Evolutionary conservation across 1,140 invertebrate genomes (phyloP).

Genomic region (Drosophila obscura): DNA sequence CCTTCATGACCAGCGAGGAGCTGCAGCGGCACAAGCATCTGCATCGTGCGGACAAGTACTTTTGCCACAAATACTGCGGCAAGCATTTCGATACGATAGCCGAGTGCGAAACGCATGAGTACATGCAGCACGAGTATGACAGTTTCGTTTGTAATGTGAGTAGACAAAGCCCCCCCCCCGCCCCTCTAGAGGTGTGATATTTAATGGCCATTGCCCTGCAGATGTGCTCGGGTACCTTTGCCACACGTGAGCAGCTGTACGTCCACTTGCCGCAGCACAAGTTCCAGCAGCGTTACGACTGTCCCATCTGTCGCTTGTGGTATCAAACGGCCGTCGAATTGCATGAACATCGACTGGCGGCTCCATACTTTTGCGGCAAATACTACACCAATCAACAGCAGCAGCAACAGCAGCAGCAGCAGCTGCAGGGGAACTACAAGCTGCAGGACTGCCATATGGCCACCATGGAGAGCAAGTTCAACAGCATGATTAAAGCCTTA

Average conservation of each 20-base stretch:
- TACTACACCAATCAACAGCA: conserved; percentile 60
- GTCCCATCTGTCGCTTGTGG: conserved; percentile 76
- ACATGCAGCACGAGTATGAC: conserved; percentile 79
- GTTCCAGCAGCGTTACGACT: conserved; percentile 75
- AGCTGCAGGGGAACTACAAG: conserved; percentile 65
- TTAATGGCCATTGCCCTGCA: conserved; percentile 18
- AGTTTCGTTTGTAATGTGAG: conserved; percentile 80
- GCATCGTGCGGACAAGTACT: conserved; percentile 71
- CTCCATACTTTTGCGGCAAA: conserved; percentile 78
- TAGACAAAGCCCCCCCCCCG: not conserved
- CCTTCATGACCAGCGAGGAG: conserved; percentile 73
- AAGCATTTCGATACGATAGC: conserved; percentile 73
- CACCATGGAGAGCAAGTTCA: conserved; percentile 69
- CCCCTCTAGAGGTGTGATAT: not conserved
- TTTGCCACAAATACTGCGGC: conserved; percentile 80
- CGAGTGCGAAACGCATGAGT: conserved; percentile 77
- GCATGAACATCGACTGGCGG: conserved; percentile 73
- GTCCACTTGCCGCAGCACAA: conserved; percentile 73
- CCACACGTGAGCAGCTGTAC: conserved; percentile 68
- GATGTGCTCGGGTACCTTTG: conserved; percentile 73
- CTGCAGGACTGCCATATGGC: conserved; percentile 75
- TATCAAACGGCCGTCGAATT: conserved; percentile 72
- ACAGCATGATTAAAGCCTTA: not conserved
- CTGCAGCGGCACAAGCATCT: conserved; percentile 67
- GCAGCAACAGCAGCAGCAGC: conserved; percentile 27